Evolutionary conservation across 2,113 vertebrate species (phyloP), one percentile per base, ranked within the genome.

Genomic region (Salvelinus namaycush): DNA sequence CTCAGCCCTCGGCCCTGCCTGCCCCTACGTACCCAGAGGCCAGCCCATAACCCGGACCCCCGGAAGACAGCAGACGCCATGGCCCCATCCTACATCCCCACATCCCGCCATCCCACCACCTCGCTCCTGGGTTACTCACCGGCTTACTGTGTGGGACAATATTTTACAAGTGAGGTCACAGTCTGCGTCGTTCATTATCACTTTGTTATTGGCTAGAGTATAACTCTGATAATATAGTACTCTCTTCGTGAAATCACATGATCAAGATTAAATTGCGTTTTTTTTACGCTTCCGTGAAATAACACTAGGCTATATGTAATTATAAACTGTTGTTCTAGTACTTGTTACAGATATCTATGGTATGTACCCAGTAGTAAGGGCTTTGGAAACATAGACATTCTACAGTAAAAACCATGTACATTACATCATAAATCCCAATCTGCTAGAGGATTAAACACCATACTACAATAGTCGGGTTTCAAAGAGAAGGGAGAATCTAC

Each of bases 401-500:
- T 54, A 5, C 51, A 54, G 14, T 62, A 22, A 62, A 20, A 62
- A 62, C 7, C 6, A 24, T 7, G 59, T 20, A 14, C 54, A 57
- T 4, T 57, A 57, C 18, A 57, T 57, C 54, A 57, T 4, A 57
- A 14, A 16, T 14, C 16, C 20, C 16, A 20, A 18, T 62, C 16
- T 22, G 7, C 59, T 16, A 62, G 6, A 66, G 67, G 72, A 49
- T 27, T 57, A 16, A 22, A 34, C 11, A 44, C 22, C 26, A 51
- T 49, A 51, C 27, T 51, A 72, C 22, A 76, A 70, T 70, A 68
- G 68, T 66, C 79, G 74, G 11, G 68, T 76, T 73, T 70, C 68
- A 75, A 69, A 70, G 68, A 80, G 48, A 54, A 64, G 69, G 70
- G 76, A 67, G 54, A 80, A 68, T 68, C 60, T 20, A 24, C 66